Evolutionary conservation across 2,113 vertebrate species (phyloP), one percentile per base, ranked within the genome.

Genomic region (Polypterus bichir): DNA sequence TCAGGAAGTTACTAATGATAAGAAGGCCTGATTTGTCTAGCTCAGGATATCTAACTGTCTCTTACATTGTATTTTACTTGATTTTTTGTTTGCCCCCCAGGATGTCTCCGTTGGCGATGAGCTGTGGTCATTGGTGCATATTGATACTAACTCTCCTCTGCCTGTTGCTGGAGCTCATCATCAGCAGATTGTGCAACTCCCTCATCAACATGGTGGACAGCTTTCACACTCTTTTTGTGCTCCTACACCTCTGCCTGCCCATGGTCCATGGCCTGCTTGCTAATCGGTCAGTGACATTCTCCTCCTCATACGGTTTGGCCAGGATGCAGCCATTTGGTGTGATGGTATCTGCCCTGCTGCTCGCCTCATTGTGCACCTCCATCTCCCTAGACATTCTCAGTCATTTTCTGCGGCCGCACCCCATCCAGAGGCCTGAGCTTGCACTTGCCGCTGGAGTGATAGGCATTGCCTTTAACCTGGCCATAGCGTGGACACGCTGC

Each of bases 181-280:
- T 77, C 64, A 79, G 80, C 64, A 76, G 77, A 46, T 67, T 87
- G 44, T 87, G 83, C 69, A 73, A 74, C 27, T 87, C 83, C 3
- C 72, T 84, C 61, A 80, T 84, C 71, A 75, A 49, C 51, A 71
- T 81, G 60, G 65, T 82, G 49, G 83, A 88, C 44, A 72, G 71
- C 59, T 87, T 86, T 69, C 80, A 86, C 70, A 83, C 83, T 0
- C 69, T 87, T 61, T 83, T 79, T 58, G 10, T 87, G 55, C 68
- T 85, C 65, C 57, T 83, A 48, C 65, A 58, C 55, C 59, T 83
- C 65, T 67, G 68, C 58, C 66, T 77, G 44, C 63, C 53, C 62
- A 56, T 27, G 27, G 56, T 63, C 59, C 59, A 55, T 44, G n/a
- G 57, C 44, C 57, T 53, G 44, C 47, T 63, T 7, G 10, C 9